Conservation (phyloP, 1,140 invertebrate species). For the Coenobita brevimanus region DNA sequence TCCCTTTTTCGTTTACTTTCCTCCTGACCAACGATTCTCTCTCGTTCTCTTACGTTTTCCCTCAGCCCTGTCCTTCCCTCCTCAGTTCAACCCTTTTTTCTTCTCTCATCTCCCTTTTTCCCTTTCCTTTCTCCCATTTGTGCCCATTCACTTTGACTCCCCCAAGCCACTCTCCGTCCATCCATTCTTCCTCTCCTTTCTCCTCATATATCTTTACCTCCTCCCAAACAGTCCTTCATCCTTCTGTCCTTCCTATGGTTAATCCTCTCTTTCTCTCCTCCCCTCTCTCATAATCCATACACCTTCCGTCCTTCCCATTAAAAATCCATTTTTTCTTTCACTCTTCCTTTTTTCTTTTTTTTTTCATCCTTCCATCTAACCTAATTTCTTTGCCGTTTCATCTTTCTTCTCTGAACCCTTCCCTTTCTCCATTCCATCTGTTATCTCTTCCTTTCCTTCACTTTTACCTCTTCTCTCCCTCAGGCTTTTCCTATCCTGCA, state of each 20-base stretch:
- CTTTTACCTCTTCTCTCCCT: neutral
- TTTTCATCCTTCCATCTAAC: neutral
- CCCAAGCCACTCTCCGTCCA: too few species aligned
- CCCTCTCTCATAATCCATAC: neutral
- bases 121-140: neutral
- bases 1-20: too few species aligned
- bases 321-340: neutral
- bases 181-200: too few species aligned
- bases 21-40: too few species aligned
- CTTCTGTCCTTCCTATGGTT: neutral
- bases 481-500: too few species aligned
- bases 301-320: neutral
- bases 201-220: too few species aligned
- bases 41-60: too few species aligned
- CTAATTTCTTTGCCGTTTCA: neutral
- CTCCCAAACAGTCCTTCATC: too few species aligned
- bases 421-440: neutral
- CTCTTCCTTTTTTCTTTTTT: neutral
- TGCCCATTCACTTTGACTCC: neutral
- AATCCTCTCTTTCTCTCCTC: neutral
- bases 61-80: too few species aligned
- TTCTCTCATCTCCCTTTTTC: neutral
- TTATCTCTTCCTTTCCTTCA: neutral
- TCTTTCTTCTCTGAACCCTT: too few species aligned
- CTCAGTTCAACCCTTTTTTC: too few species aligned